Percentiles rank a stretch among this genome's conserved stretches.
These are phyloP conservation scores for Hydrocynus forskahlii DNA, from an alignment of 2,797 vertebrate genomes.

Conservation along the genomic window DNA sequence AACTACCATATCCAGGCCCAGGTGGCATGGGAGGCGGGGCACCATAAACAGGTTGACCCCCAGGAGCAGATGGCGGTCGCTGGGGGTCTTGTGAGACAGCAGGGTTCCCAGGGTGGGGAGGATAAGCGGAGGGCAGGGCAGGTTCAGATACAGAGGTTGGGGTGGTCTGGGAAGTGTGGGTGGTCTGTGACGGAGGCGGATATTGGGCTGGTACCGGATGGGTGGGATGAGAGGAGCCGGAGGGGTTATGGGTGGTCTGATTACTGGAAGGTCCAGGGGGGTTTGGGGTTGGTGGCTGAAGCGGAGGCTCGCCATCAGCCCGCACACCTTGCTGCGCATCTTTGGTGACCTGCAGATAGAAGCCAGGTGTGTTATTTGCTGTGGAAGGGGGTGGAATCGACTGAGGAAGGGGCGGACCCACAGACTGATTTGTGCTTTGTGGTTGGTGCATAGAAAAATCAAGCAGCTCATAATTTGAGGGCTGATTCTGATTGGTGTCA, in stretches of 20 bases:
- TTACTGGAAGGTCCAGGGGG: conserved; percentile 59
- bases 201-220: conserved; percentile 52
- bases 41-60: conserved; percentile 80
- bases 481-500: conserved; percentile 72
- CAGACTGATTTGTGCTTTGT: conserved; percentile 71
- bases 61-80: conserved; percentile 78
- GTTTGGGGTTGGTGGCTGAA: conserved; percentile 28
- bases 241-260: conserved; percentile 55
- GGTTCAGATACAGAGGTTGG: conserved; percentile 32
- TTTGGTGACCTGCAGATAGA: conserved; percentile 95
- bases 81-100: conserved; percentile 72
- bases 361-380: conserved; percentile 78
- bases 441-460: conserved; percentile 86
- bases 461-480: conserved; percentile 79
- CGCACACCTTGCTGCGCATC: conserved; percentile 77
- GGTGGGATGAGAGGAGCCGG: conserved; percentile 40
- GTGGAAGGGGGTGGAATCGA: conserved; percentile 65
- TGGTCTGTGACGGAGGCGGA: conserved; percentile 56
- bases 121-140: conserved; percentile 59
- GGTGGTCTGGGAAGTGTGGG: conserved; percentile 57
- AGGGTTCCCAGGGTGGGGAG: conserved; percentile 54
- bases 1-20: conserved; percentile 72
- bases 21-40: conserved; percentile 65
- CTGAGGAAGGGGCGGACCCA: conserved; percentile 65
- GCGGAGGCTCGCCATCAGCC: conserved; percentile 60